Conservation (phyloP, 2,888 invertebrate species). For the Neoascia interrupta region DNA sequence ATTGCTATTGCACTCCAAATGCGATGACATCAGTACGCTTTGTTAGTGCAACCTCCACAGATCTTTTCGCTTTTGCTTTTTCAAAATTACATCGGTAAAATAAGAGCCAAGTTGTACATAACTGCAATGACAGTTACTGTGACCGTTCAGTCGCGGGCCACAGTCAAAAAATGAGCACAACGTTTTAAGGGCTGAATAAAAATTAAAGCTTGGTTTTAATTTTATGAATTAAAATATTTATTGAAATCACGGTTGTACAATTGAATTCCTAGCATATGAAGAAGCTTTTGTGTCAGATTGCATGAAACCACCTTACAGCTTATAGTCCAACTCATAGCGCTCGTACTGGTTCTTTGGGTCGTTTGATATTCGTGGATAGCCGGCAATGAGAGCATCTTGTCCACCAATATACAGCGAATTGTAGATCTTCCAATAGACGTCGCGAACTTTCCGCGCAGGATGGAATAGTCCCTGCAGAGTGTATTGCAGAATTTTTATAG, state of each 20-base stretch:
- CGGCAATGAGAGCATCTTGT: constrained; percentile 97
- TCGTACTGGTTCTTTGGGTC: constrained; percentile 96
- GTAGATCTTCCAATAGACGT: constrained; percentile 99
- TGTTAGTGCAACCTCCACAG: no score
- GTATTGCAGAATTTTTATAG: constrained; percentile 97
- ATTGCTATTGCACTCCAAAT: no score
- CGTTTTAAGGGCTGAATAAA: no score
- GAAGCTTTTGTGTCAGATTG: background rate
- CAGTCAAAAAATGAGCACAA: no score
- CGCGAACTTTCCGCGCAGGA: constrained; percentile 98
- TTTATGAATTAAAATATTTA: no score
- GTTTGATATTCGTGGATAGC: constrained; percentile 97
- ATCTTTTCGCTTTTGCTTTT: no score
- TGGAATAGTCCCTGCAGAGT: constrained; percentile 98
- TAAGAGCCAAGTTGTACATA: no score
- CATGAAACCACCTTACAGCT: constrained; percentile 83
- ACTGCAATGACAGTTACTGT: no score
- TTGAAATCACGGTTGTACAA: constrained; percentile 36
- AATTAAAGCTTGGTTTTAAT: no score
- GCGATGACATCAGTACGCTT: no score
- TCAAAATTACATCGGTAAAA: no score
- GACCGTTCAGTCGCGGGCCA: no score
- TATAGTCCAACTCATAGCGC: constrained; percentile 96
- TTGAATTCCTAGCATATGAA: constrained; percentile 29
- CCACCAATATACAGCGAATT: constrained; percentile 99